These are phyloP conservation scores for Remorina albescens DNA, from an alignment of 2,797 vertebrate species.

Conservation along the genomic window DNA sequence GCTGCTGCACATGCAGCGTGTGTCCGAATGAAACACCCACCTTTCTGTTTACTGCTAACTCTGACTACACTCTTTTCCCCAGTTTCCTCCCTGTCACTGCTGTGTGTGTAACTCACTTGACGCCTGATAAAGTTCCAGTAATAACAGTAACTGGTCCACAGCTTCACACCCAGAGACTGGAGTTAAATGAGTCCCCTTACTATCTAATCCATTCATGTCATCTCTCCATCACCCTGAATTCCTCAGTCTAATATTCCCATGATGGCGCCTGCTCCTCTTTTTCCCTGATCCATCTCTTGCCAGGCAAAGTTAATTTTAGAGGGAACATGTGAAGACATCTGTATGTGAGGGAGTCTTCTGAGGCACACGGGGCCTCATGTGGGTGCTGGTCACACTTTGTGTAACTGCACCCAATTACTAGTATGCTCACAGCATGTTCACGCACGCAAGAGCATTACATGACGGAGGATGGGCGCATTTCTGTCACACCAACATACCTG, in stretches of 20 bases:
- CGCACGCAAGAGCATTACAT: background rate
- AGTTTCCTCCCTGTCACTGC: conserved; percentile 44
- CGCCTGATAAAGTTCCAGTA: conserved; percentile 48
- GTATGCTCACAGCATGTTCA: background rate
- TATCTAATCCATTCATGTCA: conserved; percentile 40
- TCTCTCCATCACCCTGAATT: conserved; percentile 18
- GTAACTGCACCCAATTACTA: background rate
- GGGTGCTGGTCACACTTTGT: conserved; percentile 9
- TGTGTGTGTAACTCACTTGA: conserved; percentile 22
- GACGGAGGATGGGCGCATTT: background rate
- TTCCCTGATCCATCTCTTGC: conserved; percentile 36
- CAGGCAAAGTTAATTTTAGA: conserved; percentile 62
- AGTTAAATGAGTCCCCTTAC: conserved; percentile 27
- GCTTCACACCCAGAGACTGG: conserved; percentile 11
- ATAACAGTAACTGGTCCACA: conserved; percentile 15
- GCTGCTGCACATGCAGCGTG: background rate
- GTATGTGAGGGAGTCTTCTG: conserved; percentile 28
- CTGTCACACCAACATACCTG: background rate
- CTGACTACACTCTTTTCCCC: conserved; percentile 8
- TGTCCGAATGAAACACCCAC: conserved; percentile 4
- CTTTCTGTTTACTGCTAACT: conserved; percentile 25
- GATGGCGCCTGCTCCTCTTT: conserved; percentile 21
- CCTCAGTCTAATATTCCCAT: conserved; percentile 37
- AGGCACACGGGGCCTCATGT: background rate
- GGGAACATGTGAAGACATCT: conserved; percentile 59